Base-by-base conservation (phyloP, 23 tunicate species). In the Oikopleura dioica region DNA sequence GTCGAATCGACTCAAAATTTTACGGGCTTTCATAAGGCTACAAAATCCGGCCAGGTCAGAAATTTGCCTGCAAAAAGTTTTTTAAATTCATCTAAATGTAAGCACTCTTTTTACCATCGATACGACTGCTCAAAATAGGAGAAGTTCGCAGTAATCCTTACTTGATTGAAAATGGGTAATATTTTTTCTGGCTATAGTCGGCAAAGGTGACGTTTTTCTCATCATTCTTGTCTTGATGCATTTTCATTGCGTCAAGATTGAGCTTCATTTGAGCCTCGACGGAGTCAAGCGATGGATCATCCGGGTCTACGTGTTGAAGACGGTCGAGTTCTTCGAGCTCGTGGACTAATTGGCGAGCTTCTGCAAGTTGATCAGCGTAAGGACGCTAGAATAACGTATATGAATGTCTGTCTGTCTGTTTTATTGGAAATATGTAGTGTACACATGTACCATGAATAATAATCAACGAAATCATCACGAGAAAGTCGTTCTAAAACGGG, bases 151-250 rank as follows among this genome's bases (percentile, higher is more conserved):
- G 9, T 44, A 44, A 44, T 9, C 9, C 55, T 63, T 63, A 63
- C 72, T 28, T 28, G 2, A 63, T 63, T 21, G 32, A 12, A 28
- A 12, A 12, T 24, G 29, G 30, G 26, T 63, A 63, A 28, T 63
- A 63, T 28, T 63, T 63, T 28, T 63, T 63, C 72, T 63, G 72
- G 2, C 30, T 12, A 63, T 63, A 63, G n/a, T n/a, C n/a, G n/a
- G n/a, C n/a, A n/a, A n/a, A n/a, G 16, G 55, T 44, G 55, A 44
- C 16, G 21, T 44, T 44, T 63, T 63, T 63, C 33, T 23, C 26
- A 2, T 63, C 72, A 63, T 63, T 63, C 26, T 63, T 63, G 16
- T 63, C 33, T 63, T 63, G 72, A 63, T 63, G 72, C 26, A 12
- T 28, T 63, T 16, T 2, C 72, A 63, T 63, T 21, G 16, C 72